Evolutionary conservation across 2,888 invertebrate species (phyloP), one percentile per base, ranked within the genome.

Genomic region (Lapara coniferarum): DNA sequence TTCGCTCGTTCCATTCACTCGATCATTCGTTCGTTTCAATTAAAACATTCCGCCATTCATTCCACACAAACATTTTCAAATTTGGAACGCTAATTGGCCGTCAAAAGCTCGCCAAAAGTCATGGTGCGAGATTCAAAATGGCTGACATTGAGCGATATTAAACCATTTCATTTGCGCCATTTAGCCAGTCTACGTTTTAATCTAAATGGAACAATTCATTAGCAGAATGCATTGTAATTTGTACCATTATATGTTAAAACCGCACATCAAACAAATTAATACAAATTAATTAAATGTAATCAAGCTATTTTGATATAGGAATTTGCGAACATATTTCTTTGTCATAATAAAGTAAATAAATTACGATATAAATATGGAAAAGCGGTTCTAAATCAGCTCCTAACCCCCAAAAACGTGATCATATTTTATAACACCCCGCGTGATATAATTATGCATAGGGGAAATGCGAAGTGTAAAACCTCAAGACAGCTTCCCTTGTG

Each of bases 111-210:
- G 84, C 78, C 78, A 83, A 84, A 88, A 86, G 79, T 88, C 85
- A 87, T 85, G 86, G 82, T 77, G 80, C 77, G 77, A 77, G 75
- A 85, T 84, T 81, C 82, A 88, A 88, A 87, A 87, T 87, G 87
- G 85, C 83, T 77, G 81, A 75, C 73, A 70, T 72, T 76, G 78
- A 75, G 75, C 77, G 77, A 79, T 83, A 83, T 85, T 82, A 78
- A 79, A 82, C 82, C 80, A 80, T 86, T 85, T 82, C 80, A 86
- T 84, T 81, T 80, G 81, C 78, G 77, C 77, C 81, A 78, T 85
- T 84, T 80, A 83, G 80, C 81, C 78, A 75, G 75, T 79, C 75
- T 77, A 77, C 75, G 75, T 74, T 76, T 70, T 73, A 79, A 83
- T 82, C 83, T 81, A 81, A 83, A 80, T 78, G 75, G 78, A 77